A percentile compares a stretch with the other conserved stretches of the same genome.
phyloP scores from a whole-genome alignment of 2,797 vertebrate species.

The Lindbergichthys nudifrons region DNA sequence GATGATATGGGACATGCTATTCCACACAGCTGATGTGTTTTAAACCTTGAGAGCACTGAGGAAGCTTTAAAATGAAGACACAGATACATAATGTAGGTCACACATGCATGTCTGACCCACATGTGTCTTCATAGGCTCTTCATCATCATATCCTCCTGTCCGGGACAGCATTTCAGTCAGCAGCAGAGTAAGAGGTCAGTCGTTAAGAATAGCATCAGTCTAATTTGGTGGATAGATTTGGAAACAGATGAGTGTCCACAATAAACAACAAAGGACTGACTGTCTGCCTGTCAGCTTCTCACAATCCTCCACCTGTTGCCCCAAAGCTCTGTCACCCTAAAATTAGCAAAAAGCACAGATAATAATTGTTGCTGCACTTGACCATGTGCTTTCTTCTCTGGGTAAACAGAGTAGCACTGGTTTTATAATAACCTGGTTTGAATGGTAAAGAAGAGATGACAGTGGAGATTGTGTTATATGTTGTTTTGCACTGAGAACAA shows the following conservation, averaged over 20 bases:
- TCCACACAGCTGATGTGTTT: background rate
- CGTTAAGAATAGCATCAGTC: slow-evolving; percentile 52
- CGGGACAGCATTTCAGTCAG: slow-evolving; percentile 19
- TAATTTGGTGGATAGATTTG: slow-evolving; percentile 25
- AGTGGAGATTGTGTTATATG: slow-evolving; percentile 2
- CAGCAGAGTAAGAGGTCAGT: slow-evolving; percentile 38
- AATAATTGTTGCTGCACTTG: slow-evolving; percentile 20
- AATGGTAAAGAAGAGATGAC: slow-evolving; percentile 8
- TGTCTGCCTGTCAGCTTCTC: slow-evolving; percentile 11
- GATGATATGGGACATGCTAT: background rate
- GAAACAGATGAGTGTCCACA: slow-evolving; percentile 40
- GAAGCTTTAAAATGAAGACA: background rate
- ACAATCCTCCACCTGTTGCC: slow-evolving; percentile 62
- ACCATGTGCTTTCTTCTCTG: slow-evolving; percentile 8
- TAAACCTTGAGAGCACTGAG: background rate
- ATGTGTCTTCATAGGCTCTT: slow-evolving; percentile 4
- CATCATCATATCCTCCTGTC: slow-evolving; percentile 9
- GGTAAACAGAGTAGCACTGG: background rate
- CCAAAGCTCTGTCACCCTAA: slow-evolving; percentile 31
- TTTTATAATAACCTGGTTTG: slow-evolving; percentile 43
- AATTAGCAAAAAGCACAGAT: slow-evolving; percentile 37
- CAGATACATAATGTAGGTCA: background rate
- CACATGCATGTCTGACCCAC: slow-evolving; percentile 28
- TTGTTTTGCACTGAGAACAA: background rate
- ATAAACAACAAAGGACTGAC: slow-evolving; percentile 32